phyloP scores from a whole-genome alignment of 2,888 invertebrate genomes.

The Isotomurus palustris region DNA sequence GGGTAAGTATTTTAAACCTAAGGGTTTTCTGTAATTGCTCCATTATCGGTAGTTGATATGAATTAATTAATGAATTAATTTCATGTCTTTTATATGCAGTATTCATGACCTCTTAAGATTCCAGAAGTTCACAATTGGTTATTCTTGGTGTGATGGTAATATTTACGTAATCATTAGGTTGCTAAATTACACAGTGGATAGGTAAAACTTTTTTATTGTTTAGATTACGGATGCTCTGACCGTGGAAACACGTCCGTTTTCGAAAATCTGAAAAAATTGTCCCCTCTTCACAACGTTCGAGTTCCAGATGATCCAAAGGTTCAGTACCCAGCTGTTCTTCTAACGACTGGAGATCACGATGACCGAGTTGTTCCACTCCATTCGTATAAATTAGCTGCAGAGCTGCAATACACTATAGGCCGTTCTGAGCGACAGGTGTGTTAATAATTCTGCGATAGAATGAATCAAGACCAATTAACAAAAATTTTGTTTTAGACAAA shows the following conservation, averaged over 20 bases:
- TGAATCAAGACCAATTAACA: too few species aligned
- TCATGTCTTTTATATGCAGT: too few species aligned
- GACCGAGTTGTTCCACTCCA: conserved; percentile 97
- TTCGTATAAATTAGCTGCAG: conserved; percentile 89
- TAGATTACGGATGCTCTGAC: conserved; percentile 92
- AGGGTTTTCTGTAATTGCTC: not conserved
- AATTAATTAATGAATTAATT: too few species aligned
- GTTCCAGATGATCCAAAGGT: conserved; percentile 55
- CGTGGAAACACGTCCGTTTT: conserved; percentile 71
- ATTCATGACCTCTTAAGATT: conserved; percentile 96
- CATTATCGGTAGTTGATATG: too few species aligned
- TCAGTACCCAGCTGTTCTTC: conserved; percentile 87
- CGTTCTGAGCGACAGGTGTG: conserved; percentile 54
- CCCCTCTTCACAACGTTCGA: conserved; percentile 87
- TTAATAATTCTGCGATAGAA: too few species aligned
- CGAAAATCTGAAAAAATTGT: conserved; percentile 74
- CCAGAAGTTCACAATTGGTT: conserved; percentile 96
- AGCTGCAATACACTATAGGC: conserved; percentile 72
- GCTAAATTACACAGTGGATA: too few species aligned
- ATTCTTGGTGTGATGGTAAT: too few species aligned
- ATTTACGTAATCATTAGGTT: too few species aligned
- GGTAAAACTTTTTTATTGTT: too few species aligned
- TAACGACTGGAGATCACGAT: conserved; percentile 97
- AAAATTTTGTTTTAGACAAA: conserved; percentile 54
- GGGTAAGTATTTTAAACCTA: conserved; percentile 59